Evolutionary conservation across 2,113 vertebrate genomes (phyloP).

Genomic region (Hypocryptadius cinnamomeus): DNA sequence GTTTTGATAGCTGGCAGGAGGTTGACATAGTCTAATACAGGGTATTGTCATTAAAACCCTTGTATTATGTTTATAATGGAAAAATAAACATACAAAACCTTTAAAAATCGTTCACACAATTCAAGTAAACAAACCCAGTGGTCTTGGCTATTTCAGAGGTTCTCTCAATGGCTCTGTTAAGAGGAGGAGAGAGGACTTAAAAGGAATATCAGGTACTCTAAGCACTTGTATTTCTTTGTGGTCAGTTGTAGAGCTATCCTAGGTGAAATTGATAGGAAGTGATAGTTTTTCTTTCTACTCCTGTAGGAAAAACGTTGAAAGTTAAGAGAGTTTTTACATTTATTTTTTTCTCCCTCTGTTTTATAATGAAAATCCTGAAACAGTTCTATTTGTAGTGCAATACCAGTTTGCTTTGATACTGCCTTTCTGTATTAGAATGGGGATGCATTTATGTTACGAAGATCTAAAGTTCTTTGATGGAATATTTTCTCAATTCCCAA

Average conservation of each 20-base stretch:
- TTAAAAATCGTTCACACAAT: slow-evolving; percentile 42
- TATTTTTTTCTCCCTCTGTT: neutral
- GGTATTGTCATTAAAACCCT: slow-evolving; percentile 13
- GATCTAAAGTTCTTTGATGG: neutral
- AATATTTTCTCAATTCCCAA: neutral
- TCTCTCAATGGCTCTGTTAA: neutral
- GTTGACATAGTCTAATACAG: slow-evolving; percentile 38
- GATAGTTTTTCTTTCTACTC: neutral
- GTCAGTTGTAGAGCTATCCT: neutral
- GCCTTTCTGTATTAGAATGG: neutral
- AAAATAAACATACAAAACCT: slow-evolving; percentile 37
- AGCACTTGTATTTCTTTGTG: neutral
- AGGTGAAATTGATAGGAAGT: neutral
- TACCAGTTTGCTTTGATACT: neutral
- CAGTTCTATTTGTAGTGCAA: neutral
- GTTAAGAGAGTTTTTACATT: neutral
- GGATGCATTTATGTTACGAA: neutral
- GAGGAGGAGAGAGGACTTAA: neutral
- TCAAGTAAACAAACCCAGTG: slow-evolving; percentile 21
- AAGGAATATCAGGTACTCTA: neutral
- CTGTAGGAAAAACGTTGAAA: neutral
- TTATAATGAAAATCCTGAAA: neutral
- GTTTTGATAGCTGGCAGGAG: slow-evolving; percentile 44
- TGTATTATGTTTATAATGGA: slow-evolving; percentile 23
- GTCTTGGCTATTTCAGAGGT: neutral